These are phyloP conservation scores for Papilio glaucus DNA, from an alignment of 1,140 invertebrate species.

Conservation along the genomic window DNA sequence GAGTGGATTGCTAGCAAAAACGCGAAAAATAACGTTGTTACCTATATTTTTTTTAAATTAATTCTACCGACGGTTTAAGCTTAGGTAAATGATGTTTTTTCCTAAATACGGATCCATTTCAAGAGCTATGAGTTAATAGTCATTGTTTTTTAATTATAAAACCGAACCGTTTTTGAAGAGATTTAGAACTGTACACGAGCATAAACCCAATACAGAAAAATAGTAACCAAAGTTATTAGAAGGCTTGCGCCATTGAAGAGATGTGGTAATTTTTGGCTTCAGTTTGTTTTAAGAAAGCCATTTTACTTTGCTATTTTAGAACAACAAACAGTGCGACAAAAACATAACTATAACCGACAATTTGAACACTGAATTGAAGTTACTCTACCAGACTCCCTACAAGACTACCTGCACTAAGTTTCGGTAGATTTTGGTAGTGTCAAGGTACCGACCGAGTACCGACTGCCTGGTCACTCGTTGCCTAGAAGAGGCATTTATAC, in stretches of 20 bases:
- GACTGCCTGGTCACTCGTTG: no score
- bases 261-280: constrained; percentile 65
- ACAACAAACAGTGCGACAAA: constrained; percentile 39
- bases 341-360: not conserved
- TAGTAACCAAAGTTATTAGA: not conserved
- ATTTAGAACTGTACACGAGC: not conserved
- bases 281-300: constrained; percentile 77
- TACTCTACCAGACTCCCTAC: no score
- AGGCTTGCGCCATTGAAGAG: constrained; percentile 34
- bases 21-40: not conserved
- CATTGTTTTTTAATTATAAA: not conserved
- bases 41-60: no score
- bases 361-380: constrained; percentile 1
- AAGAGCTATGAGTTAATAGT: not conserved
- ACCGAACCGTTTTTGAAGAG: not conserved
- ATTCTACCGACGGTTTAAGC: no score
- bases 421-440: no score
- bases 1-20: not conserved
- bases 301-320: constrained; percentile 79
- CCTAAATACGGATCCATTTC: not conserved
- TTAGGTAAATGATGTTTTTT: not conserved
- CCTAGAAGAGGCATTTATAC: no score
- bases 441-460: no score
- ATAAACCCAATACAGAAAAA: no score
- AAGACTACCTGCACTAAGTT: no score